phyloP scores from a whole-genome alignment of 1,140 invertebrate species.

The Drosophila grimshawi region DNA sequence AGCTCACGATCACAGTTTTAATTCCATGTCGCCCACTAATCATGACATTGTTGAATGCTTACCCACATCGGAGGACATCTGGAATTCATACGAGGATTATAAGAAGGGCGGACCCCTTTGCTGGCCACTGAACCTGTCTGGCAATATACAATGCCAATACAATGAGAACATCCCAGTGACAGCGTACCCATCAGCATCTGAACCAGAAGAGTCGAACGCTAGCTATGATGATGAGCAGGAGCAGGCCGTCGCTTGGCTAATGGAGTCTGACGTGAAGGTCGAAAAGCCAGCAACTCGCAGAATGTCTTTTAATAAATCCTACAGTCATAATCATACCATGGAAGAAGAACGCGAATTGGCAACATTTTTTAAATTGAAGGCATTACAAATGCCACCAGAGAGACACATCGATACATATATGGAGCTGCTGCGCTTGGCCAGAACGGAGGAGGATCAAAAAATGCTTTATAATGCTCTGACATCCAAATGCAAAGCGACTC shows the following conservation, averaged over 20 bases:
- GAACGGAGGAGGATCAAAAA: background rate
- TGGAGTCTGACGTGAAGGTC: too few species aligned
- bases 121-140: slow-evolving; percentile 31
- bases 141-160: background rate
- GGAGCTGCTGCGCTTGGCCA: background rate
- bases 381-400: background rate
- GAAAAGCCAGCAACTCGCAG: too few species aligned
- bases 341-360: too few species aligned
- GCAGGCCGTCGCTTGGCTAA: too few species aligned
- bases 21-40: background rate
- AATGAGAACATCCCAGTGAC: background rate
- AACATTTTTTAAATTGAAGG: background rate
- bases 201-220: background rate
- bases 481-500: background rate
- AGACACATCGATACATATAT: background rate
- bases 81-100: background rate
- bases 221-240: too few species aligned
- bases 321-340: too few species aligned
- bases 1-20: background rate
- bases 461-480: background rate
- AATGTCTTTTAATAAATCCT: too few species aligned
- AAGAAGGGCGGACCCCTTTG: background rate
- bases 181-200: background rate
- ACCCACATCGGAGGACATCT: slow-evolving; percentile 36
- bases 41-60: background rate